Evolutionary conservation across 2,797 vertebrate species (phyloP), one percentile per base, ranked within the genome.

Genomic region (Argentina silus): DNA sequence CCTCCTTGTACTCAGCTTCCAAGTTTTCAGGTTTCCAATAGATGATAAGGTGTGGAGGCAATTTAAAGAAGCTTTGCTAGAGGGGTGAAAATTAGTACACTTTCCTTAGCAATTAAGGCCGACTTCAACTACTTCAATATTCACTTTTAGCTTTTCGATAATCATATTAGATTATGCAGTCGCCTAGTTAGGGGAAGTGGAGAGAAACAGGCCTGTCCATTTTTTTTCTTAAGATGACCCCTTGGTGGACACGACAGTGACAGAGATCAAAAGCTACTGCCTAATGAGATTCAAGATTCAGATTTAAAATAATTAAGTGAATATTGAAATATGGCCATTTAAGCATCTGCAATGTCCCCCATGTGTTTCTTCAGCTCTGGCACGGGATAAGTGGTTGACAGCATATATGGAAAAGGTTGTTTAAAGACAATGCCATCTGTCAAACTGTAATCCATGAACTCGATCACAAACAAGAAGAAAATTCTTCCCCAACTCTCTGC

Each of bases 101-200:
- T 75, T 62, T 82, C 66, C 59, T 70, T 70, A 65, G 78, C 75
- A 83, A 78, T 86, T 84, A 83, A 85, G 70, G 78, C 69, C 9
- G 51, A 91, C 91, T 92, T 90, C 90, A 83, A 89, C 90, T 90
- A 78, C 87, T 85, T 82, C 86, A 84, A 17, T 78, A 86, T 90
- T 86, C 87, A 44, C 91, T 93, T 93, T 93, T 90, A 91, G 90
- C 92, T 92, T 80, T 85, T 87, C 90, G 86, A 87, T 71, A 88
- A 94, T 94, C 91, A 92, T 75, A 93, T 89, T 88, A 92, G 75
- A 93, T 89, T 88, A 92, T 89, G 85, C 91, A 93, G 94, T 94
- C 91, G 89, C 91, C 84, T 82, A 86, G 85, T 93, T 92, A 91
- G 87, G 90, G 89, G 57, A 44, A 85, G 91, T 90, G 91, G 89